phyloP scores from a whole-genome alignment of 1,140 invertebrate genomes.

The Drosophila insularis region DNA sequence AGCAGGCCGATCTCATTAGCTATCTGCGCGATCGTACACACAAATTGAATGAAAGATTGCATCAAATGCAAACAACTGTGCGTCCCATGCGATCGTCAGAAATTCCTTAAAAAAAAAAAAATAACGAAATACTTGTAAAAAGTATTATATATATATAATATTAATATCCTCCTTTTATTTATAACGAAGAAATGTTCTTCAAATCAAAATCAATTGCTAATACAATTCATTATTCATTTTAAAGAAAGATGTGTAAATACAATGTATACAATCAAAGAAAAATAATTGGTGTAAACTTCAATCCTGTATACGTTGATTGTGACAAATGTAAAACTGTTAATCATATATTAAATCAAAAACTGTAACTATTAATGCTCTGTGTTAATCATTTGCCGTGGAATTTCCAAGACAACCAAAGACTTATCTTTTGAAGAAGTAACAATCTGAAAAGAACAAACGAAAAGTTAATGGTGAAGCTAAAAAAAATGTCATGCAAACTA shows the following conservation, averaged over 20 bases:
- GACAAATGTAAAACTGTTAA: conserved; percentile 14
- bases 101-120: conserved; percentile 63
- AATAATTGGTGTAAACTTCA: conserved; percentile 20
- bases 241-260: conserved; percentile 44
- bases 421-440: conserved; percentile 76
- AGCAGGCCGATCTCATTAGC: conserved; percentile 85
- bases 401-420: conserved; percentile 62
- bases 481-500: not conserved
- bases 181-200: conserved; percentile 64
- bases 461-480: not conserved
- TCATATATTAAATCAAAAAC: conserved; percentile 20
- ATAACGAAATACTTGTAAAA: too few species aligned
- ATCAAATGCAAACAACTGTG: conserved; percentile 79
- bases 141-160: conserved; percentile 27
- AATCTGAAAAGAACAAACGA: conserved; percentile 44
- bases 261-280: conserved; percentile 17
- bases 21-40: conserved; percentile 84
- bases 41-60: conserved; percentile 83
- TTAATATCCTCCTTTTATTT: conserved; percentile 23
- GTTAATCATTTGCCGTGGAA: conserved; percentile 51
- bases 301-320: conserved; percentile 8
- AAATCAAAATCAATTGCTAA: conserved; percentile 34
- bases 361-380: conserved; percentile 16
- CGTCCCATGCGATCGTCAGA: conserved; percentile 56
- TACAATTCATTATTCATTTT: conserved; percentile 19